phyloP scores from a whole-genome alignment of 2,888 invertebrate species.

The Thera obeliscata region DNA sequence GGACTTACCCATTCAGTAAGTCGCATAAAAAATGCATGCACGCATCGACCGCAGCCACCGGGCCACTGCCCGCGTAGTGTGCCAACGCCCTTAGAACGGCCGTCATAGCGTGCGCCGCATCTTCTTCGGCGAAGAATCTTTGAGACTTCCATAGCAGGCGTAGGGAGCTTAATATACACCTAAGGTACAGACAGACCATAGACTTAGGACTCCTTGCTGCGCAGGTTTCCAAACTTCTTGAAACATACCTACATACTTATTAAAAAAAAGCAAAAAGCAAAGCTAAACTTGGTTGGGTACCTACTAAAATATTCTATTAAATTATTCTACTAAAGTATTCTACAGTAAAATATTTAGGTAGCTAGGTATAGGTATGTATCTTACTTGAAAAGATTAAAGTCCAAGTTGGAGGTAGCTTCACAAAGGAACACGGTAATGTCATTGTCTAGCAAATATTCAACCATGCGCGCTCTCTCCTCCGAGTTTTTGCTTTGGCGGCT shows the following conservation, averaged over 20 bases:
- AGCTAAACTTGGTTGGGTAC: no score
- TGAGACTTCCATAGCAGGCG: constrained; percentile 65
- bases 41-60: constrained; percentile 59
- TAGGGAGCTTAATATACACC: constrained; percentile 57
- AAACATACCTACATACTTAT: no score
- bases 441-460: constrained; percentile 72
- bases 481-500: constrained; percentile 62
- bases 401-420: constrained; percentile 76
- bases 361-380: constrained; percentile 26
- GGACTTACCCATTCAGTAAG: constrained; percentile 68
- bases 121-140: constrained; percentile 70
- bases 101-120: constrained; percentile 66
- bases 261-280: no score
- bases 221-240: no score
- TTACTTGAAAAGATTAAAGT: constrained; percentile 71
- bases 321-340: no score
- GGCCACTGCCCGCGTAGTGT: constrained; percentile 63
- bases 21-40: constrained; percentile 74
- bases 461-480: constrained; percentile 59
- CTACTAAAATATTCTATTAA: no score
- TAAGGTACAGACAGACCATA: neutral
- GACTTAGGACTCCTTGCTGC: no score
- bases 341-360: no score
- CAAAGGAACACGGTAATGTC: constrained; percentile 76
- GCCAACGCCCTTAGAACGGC: constrained; percentile 67